Evolutionary conservation across 2,113 vertebrate species (phyloP), one percentile per base, ranked within the genome.

Genomic region (Cephalopholis sonnerati): DNA sequence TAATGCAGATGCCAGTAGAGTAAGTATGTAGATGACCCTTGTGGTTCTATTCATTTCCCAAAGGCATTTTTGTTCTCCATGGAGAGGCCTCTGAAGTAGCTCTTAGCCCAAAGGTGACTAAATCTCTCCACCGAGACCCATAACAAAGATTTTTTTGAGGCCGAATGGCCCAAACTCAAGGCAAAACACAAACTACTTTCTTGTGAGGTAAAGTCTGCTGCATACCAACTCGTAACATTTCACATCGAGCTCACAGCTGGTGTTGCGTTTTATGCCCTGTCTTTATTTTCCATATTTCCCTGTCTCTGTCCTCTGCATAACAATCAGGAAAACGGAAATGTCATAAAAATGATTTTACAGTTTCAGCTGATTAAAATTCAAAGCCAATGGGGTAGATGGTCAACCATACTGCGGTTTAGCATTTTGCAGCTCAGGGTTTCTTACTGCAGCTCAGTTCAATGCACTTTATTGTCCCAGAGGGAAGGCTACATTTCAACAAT

Each of bases 311-410:
- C 32, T 61, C 72, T 71, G 64, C 54, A 77, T 77, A 71, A 79
- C 87, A 85, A 77, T 84, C 48, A 76, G 73, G 51, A 79, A 71
- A 89, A 81, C 36, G 17, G 32, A 90, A 86, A 89, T 73, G 41
- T 77, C 72, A 76, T 83, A 29, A 79, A 87, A 86, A 79, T 55
- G 0, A 79, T 86, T 90, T 72, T 74, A 88, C 63, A 79, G 50
- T 85, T 84, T 54, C 7, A 63, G 59, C 63, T 64, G 57, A 85
- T 88, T 90, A 74, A 86, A 81, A 81, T 84, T 65, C 67, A 87
- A 71, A 89, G 48, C 72, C 76, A 63, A 11, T 84, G 68, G 18
- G 36, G 63, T 29, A 64, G 66, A 63, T 44, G 53, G 50, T 85
- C 70, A 82, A 55, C 69, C 59, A 66, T 77, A 67, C n/a, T 48